Evolutionary conservation across 1,140 invertebrate species (phyloP).

Genomic region (Nasonia giraulti): DNA sequence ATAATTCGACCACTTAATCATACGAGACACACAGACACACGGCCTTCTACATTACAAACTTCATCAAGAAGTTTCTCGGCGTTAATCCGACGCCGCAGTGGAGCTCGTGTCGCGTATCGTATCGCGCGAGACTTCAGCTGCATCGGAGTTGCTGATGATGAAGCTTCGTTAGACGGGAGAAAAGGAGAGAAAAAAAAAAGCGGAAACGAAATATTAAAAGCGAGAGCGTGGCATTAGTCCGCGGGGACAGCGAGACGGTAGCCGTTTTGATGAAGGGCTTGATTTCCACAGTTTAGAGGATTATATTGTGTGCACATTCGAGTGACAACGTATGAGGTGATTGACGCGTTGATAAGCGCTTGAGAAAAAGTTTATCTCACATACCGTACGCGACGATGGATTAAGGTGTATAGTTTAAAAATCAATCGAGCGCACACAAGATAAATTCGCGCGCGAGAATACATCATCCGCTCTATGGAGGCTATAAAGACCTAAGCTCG

Average conservation of each 20-base stretch:
- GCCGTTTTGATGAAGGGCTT: background rate
- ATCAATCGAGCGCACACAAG: background rate
- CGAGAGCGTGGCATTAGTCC: constrained; percentile 28
- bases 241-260: background rate
- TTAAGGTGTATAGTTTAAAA: background rate
- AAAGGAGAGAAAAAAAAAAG: background rate
- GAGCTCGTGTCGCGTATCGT: constrained; percentile 19
- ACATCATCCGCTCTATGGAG: too few relatives aligned
- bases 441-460: background rate
- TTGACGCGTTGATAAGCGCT: too few relatives aligned
- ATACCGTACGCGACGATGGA: too few relatives aligned
- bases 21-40: constrained; percentile 17
- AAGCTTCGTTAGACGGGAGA: background rate
- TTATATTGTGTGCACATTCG: too few relatives aligned
- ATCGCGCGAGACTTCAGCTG: constrained; percentile 23
- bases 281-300: background rate
- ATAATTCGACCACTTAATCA: constrained; percentile 39
- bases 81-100: constrained; percentile 35
- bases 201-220: constrained; percentile 21
- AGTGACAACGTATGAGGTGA: too few relatives aligned
- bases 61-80: constrained; percentile 30
- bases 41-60: constrained; percentile 43
- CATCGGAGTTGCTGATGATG: background rate
- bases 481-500: background rate
- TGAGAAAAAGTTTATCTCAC: too few relatives aligned